Base-by-base conservation (phyloP, 2,888 invertebrate species). In the Drosophila meridiana region DNA sequence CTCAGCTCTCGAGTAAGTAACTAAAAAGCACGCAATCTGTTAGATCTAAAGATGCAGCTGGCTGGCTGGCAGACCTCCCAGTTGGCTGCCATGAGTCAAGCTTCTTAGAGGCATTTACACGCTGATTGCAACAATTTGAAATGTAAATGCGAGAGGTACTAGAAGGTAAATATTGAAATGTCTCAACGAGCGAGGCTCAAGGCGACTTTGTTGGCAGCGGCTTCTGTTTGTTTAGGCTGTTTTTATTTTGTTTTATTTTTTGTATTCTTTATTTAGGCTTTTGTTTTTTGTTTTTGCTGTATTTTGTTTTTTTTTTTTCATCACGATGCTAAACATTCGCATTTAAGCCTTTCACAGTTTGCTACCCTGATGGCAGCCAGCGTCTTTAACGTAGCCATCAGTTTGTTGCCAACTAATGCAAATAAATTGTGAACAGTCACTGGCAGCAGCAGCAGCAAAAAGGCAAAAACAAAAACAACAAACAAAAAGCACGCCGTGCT, bases 351-450 rank as follows among this genome's bases (percentile, higher is more conserved):
- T 78, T 77, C 77, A 77, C 77, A 78, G 78, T 61, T 76, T 73
- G 64, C 67, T 64, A 59, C 36, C 73, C 73, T 64, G 50, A 50
- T 34, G 67, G 64, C 64, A 65, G 45, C 65, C 50, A 59, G 32
- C 68, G 45, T 48, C 38, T 45, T 60, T 55, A 60, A 40, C 40
- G 56, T 69, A 36, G 48, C 56, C 61, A 47, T 52, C 60, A 64
- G 45, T 53, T 71, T 80, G 83, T 89, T 89, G 87, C 76, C 89
- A 89, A 89, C 89, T 86, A 84, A 84, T 89, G 84, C 89, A 86
- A 84, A 89, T 89, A 84, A 80, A 85, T 85, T 88, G 83, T 77
- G 58, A 74, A 73, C 83, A 78, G 73, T 83, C 80, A 86, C 83
- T 80, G 34, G 32, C 59, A 55, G 3, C 36, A 20, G 50, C 14